These are phyloP conservation scores for Benthochromis sp. DNA, from an alignment of 2,113 vertebrate species.

Conservation along the genomic window DNA sequence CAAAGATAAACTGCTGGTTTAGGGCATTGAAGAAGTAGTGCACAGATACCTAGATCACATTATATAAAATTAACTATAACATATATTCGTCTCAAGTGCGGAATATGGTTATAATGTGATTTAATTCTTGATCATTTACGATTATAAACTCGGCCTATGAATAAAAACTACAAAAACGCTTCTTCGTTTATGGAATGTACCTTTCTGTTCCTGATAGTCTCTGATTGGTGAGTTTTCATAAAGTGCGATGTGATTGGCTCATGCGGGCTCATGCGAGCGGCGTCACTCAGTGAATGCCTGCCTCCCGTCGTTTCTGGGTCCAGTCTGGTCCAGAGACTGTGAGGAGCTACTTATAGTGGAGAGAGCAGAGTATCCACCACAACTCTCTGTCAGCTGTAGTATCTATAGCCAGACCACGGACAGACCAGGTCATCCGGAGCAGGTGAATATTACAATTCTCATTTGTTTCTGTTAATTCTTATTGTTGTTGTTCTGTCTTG, in stretches of 20 bases:
- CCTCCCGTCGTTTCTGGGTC: slow-evolving; percentile 20
- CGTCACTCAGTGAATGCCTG: slow-evolving; percentile 31
- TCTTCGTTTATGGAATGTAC: not conserved
- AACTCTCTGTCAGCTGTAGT: slow-evolving; percentile 2
- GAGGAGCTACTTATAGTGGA: not conserved
- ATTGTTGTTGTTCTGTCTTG: not conserved
- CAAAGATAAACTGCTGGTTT: not conserved
- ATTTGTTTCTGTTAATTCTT: not conserved
- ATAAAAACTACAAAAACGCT: slow-evolving; percentile 57
- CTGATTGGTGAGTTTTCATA: not conserved
- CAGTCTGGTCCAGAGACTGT: slow-evolving; percentile 18
- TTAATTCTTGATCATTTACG: not conserved
- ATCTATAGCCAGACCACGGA: not conserved
- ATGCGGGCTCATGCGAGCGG: slow-evolving; percentile 56
- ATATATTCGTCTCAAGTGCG: not conserved
- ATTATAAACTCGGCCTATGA: not conserved
- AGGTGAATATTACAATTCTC: slow-evolving; percentile 10
- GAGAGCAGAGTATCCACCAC: not conserved
- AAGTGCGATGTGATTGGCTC: slow-evolving; percentile 50
- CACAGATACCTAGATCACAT: not conserved
- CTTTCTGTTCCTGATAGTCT: not conserved
- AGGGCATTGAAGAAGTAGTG: not conserved
- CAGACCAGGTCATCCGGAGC: not conserved
- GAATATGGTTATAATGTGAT: not conserved
- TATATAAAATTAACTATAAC: not conserved